Evolutionary conservation across 2,113 vertebrate genomes (phyloP).

Genomic region (Nettapus auritus): DNA sequence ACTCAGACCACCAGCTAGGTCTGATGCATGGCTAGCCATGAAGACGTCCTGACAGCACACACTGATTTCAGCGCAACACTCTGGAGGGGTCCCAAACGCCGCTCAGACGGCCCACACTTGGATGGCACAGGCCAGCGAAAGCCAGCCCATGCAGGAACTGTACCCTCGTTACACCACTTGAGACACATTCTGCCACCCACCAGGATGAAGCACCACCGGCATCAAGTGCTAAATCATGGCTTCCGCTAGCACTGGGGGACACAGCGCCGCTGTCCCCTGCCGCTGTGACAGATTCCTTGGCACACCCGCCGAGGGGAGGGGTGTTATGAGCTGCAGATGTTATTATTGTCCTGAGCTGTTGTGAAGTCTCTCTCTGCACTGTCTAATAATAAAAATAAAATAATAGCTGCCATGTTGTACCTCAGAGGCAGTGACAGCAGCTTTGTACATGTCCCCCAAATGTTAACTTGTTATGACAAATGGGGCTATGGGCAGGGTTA

Average conservation of each 20-base stretch:
- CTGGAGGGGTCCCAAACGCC: neutral
- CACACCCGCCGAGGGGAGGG: neutral
- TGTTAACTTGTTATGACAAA: neutral
- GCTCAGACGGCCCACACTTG: neutral
- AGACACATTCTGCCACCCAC: neutral
- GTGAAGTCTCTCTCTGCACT: neutral
- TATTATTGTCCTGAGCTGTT: neutral
- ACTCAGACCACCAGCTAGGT: neutral
- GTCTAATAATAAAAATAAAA: neutral
- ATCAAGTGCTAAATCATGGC: rapidly evolving
- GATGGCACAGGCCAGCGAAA: neutral
- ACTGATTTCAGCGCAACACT: neutral
- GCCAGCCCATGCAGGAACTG: neutral
- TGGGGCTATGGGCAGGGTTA: neutral
- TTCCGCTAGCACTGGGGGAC: rapidly evolving
- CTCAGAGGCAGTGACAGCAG: neutral
- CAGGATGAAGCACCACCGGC: neutral
- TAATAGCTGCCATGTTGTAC: neutral
- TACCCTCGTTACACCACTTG: neutral
- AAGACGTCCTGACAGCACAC: neutral
- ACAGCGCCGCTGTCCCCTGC: rapidly evolving
- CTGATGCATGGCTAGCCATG: neutral
- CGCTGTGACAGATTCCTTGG: rapidly evolving
- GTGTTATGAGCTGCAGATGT: slow-evolving; percentile 8
- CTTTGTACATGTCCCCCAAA: neutral